Evolutionary conservation across 1,140 invertebrate genomes (phyloP), one percentile per base, ranked within the genome.

Genomic region (Trichomalopsis sarcophagae): DNA sequence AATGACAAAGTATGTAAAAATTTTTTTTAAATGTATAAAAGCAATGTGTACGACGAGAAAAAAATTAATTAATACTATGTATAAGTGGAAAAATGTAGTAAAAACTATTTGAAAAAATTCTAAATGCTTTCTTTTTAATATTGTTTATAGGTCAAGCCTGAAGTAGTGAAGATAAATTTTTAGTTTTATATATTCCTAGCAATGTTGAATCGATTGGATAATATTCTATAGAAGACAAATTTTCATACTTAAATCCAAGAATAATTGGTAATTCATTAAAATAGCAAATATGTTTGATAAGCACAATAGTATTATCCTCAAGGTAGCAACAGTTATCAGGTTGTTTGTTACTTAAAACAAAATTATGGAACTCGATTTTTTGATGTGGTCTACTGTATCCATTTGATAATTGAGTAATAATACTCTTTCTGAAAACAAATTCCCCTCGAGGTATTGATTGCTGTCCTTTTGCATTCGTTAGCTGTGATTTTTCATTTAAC

Each of bases 281-380:
- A 50, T 71, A 75, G 62, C 85, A 86, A 33, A 89, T 87, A 68
- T 81, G 27, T 68, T 86, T 82, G 21, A 89, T 82, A 0, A 81
- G 2, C 30, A 89, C 78, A 23, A 88, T 36, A 33, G 36, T 87
- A 9, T 81, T 76, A 75, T 89, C 83, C 62, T 85, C 76, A 36
- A 87, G 47, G 69, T 86, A 89, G 68, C 88, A 89, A 69, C 87
- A 88, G 73, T 88, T 88, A 80, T 88, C 84, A 1, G 82, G 76
- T 33, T 9, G 5, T 33, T 80, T 85, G 30, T 76, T 30, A 40
- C 86, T 82, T 50, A 89, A 66, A 14, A 23, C 21, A 75, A 87
- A 88, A 69, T 86, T 77, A 10, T 33, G 14, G 30, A 87, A 88
- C 47, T 82, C 30, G 14, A 88, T 80, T 21, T 55, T 36, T 14